Evolutionary conservation across 2,797 vertebrate genomes (phyloP), one percentile per base, ranked within the genome.

Genomic region (Eulemur mongoz): DNA sequence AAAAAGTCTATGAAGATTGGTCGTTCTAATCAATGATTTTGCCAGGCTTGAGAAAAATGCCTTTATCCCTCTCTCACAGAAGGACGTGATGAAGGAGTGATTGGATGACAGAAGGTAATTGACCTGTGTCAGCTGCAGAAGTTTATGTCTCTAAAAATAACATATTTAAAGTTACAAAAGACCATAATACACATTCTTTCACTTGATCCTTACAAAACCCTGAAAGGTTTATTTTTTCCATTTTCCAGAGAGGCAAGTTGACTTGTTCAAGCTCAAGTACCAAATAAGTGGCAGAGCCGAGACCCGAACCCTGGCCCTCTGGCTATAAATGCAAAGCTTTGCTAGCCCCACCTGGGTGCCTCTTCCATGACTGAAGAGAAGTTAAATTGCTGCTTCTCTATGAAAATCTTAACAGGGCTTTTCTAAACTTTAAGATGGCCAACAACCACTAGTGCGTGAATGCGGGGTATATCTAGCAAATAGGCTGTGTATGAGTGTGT

Each of bases 111-210:
- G 93, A 65, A 32, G 48, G 27, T 35, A 84, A 72, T n/a, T 65
- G 87, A 15, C 13, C 38, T 17, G 20, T 80, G 78, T 45, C 30
- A 52, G 52, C 25, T 85, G 57, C 30, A 78, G 72, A 79, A 78
- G 17, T 93, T 59, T 65, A 22, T 54, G 61, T 75, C 32, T 92
- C 61, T 73, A 81, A 82, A 70, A 84, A 22, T 57, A 87, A 50
- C 61, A 12, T 54, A 69, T 50, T 86, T 91, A 32, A 79, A 20
- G 91, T 97, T 81, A 92, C 12, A 9, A 93, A 91, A 54, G 35
- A 38, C 15, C 22, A 8, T 79, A 65, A 38, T 4, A 32, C 32
- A 59, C 13, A 10, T 75, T 73, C 61, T 76, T 67, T 57, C 61
- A 78, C 17, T 83, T 83, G 69, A 78, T 23, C 48, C 57, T 83